Conservation (phyloP, 2,797 vertebrate species). For the Pterois miles region DNA sequence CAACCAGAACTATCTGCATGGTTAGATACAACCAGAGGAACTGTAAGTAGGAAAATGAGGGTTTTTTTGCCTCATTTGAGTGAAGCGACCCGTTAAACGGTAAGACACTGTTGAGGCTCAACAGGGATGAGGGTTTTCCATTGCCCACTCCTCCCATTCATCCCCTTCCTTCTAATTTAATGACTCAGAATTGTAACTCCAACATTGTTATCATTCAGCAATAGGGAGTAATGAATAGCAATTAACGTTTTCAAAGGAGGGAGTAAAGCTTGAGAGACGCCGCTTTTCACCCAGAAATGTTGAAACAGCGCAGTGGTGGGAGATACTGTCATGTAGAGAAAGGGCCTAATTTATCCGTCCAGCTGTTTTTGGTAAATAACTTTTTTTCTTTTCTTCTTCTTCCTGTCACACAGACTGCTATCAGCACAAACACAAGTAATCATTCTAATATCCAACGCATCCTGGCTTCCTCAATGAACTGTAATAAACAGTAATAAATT, state of each 20-base stretch:
- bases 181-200: constrained; percentile 79
- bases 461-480: constrained; percentile 71
- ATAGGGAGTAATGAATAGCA: constrained; percentile 77
- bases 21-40: neutral
- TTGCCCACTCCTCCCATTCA: constrained; percentile 57
- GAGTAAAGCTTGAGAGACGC: constrained; percentile 70
- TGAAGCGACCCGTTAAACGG: constrained; percentile 38
- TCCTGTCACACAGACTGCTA: constrained; percentile 46
- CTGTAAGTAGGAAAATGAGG: neutral
- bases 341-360: constrained; percentile 69
- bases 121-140: constrained; percentile 40
- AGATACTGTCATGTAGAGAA: constrained; percentile 68
- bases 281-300: constrained; percentile 75
- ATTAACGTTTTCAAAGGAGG: constrained; percentile 75
- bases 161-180: constrained; percentile 72
- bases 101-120: constrained; percentile 31
- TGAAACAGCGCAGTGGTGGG: constrained; percentile 51
- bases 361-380: constrained; percentile 80
- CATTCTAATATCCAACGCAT: constrained; percentile 70
- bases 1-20: neutral
- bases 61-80: constrained; percentile 1
- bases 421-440: constrained; percentile 65
- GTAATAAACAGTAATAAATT: constrained; percentile 80
- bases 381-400: constrained; percentile 10
- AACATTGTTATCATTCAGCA: constrained; percentile 78